These are phyloP conservation scores for Panulirus ornatus DNA, from an alignment of 1,140 invertebrate species.

Conservation along the genomic window DNA sequence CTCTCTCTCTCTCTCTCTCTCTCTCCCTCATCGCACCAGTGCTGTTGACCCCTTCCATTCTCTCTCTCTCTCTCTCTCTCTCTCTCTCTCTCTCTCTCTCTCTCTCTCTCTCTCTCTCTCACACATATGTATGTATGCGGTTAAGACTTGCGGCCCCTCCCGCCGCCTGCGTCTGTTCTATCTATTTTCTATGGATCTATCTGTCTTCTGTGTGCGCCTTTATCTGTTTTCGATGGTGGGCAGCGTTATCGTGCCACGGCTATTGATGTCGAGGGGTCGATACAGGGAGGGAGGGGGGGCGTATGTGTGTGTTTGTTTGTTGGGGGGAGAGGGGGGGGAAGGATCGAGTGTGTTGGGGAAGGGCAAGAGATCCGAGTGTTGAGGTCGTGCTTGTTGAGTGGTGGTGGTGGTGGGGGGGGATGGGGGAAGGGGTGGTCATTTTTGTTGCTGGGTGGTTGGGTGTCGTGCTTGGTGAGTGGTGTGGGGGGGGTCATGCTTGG, in stretches of 20 bases:
- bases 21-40: no score
- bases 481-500: no score
- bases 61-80: background rate
- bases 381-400: no score
- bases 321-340: no score
- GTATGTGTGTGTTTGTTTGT: no score
- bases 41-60: background rate
- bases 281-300: no score
- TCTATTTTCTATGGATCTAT: conserved; percentile 11
- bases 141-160: no score
- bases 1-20: background rate
- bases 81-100: background rate
- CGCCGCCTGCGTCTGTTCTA: no score
- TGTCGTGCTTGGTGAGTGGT: no score
- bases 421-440: background rate
- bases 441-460: no score
- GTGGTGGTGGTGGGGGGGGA: background rate
- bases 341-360: background rate
- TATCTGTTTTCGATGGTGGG: background rate
- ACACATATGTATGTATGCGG: background rate
- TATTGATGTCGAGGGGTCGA: background rate
- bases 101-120: background rate
- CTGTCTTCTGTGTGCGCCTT: background rate
- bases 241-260: background rate
- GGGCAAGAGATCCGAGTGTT: background rate